Base-by-base conservation (phyloP, 1,140 invertebrate genomes). In the Heliothis virescens region DNA sequence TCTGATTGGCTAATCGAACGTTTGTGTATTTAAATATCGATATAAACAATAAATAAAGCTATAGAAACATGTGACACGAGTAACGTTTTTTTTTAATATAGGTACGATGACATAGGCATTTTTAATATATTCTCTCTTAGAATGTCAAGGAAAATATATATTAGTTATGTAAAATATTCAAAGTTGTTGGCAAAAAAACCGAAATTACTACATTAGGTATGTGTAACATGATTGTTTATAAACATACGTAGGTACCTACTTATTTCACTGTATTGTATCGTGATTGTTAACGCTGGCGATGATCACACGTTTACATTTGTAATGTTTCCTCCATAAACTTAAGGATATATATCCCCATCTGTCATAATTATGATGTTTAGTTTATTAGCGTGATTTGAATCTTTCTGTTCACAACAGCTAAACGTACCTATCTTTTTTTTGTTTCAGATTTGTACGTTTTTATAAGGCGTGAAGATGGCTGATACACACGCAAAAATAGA, bases 401-500 rank as follows among this genome's bases (percentile, higher is more conserved):
- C 2, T 10, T 48, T 57, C 4, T 60, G 2, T 18, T 48, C 15
- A 0, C 21, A 62, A 3, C 47, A 48, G 7, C 5, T 13, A 34
- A 63, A 65, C 26, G 1, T 29, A 1, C 75, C 67, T 52, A n/a
- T n/a, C n/a, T 76, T 18, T 76, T 12, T 62, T 81, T 91, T 91
- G 86, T 92, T 92, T 55, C 89, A 92, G 90, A 80, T 83, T 77
- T 72, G 18, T 18, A 41, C 16, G 59, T 57, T 47, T 57, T 79
- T 57, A 79, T 53, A 80, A 74, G 76, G 15, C 75, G 50, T 16
- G 50, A 88, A 85, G 82, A 92, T 92, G 91, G 83, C 88, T 76
- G 91, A 91, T 69, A 78, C 82, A 48, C 89, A 87, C 67, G 80
- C 75, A 2, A 92, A 92, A 85, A 88, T 91, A 80, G 91, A 92